phyloP scores from a whole-genome alignment of 2,797 vertebrate species.

The Lemur catta region DNA sequence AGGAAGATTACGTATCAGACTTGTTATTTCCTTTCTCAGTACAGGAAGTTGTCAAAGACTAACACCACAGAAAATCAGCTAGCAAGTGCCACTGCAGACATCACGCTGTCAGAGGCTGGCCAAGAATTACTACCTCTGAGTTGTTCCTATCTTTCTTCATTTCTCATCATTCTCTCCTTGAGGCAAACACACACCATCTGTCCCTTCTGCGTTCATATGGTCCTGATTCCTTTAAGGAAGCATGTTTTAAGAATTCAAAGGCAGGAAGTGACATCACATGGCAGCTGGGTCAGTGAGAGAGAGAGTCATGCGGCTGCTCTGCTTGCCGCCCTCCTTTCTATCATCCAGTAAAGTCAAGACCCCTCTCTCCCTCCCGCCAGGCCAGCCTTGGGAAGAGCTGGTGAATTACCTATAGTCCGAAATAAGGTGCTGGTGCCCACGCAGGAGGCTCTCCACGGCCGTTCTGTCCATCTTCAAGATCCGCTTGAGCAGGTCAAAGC shows the following conservation, averaged over 20 bases:
- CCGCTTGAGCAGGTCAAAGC: slow-evolving; percentile 90
- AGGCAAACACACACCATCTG: neutral
- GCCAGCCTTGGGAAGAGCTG: neutral
- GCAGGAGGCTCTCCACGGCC: slow-evolving; percentile 82
- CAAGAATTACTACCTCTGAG: slow-evolving; percentile 2
- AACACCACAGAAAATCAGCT: neutral
- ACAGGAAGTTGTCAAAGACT: neutral
- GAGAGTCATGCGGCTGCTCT: neutral
- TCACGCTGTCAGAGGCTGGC: neutral
- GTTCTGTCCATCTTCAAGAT: slow-evolving; percentile 82
- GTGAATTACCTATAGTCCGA: slow-evolving; percentile 90
- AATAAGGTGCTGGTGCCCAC: slow-evolving; percentile 76
- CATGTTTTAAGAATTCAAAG: neutral
- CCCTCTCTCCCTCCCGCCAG: neutral
- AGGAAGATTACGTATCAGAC: neutral
- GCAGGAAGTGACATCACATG: neutral
- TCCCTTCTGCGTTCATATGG: neutral
- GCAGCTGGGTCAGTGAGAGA: neutral
- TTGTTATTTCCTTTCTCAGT: slow-evolving; percentile 44
- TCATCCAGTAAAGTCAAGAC: neutral
- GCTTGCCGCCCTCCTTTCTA: neutral
- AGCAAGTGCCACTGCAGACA: neutral
- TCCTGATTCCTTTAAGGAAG: neutral
- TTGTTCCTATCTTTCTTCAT: neutral
- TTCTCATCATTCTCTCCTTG: neutral